A percentile compares a stretch with the other conserved stretches of the same genome.
phyloP scores from a whole-genome alignment of 2,797 vertebrate genomes.

The Thunnus albacares region DNA sequence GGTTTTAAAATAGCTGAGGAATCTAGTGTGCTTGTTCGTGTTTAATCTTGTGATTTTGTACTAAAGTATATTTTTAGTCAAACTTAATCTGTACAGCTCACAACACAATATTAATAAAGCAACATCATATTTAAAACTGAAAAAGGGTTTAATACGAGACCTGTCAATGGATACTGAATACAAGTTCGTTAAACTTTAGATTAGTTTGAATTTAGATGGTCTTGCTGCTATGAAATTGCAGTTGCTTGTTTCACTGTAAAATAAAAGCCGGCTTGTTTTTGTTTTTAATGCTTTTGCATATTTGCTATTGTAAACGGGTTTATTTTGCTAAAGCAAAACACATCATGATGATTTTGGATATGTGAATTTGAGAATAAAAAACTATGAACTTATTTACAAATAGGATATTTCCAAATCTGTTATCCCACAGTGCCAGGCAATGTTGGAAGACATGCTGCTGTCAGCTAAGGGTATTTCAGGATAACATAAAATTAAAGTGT shows the following conservation, averaged over 20 bases:
- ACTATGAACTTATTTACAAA: neutral
- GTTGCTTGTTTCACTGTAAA: constrained; percentile 50
- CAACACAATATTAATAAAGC: constrained; percentile 39
- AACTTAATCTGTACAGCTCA: constrained; percentile 53
- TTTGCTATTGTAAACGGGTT: constrained; percentile 29
- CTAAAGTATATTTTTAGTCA: constrained; percentile 73
- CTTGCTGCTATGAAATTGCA: constrained; percentile 12
- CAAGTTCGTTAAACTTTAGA: constrained; percentile 19
- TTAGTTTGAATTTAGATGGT: constrained; percentile 4
- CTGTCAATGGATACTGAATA: constrained; percentile 21
- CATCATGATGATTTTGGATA: neutral
- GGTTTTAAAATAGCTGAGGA: constrained; percentile 49
- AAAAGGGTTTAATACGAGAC: constrained; percentile 20
- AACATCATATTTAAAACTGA: constrained; percentile 10
- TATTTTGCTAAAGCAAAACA: constrained; percentile 5
- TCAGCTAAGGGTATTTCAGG: neutral
- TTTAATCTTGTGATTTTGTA: constrained; percentile 68
- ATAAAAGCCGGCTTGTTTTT: constrained; percentile 53
- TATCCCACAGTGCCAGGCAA: neutral
- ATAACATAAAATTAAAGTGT: neutral
- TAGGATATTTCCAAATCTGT: neutral
- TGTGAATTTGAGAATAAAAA: constrained; percentile 36
- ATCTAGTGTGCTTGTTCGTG: constrained; percentile 36
- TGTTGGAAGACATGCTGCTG: neutral
- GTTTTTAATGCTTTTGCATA: constrained; percentile 13